Evolutionary conservation across 2,113 vertebrate species (phyloP).

Genomic region (Triplophysa siluroides): DNA sequence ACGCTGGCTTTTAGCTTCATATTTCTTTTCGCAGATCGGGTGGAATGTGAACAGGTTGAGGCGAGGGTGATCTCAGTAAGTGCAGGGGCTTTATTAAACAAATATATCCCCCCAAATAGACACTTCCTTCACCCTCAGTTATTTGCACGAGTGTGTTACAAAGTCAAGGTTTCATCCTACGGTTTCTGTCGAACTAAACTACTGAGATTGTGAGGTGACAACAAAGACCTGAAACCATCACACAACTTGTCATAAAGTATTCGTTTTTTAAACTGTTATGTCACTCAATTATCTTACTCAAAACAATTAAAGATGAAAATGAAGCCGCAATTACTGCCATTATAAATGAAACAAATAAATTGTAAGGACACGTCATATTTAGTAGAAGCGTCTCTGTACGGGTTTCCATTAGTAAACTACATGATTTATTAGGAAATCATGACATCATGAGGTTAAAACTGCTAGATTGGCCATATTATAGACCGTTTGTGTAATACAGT

Average conservation of each 20-base stretch:
- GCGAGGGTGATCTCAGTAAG: constrained; percentile 25
- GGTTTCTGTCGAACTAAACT: no score
- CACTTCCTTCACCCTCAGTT: not conserved
- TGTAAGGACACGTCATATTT: no score
- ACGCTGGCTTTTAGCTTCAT: constrained; percentile 11
- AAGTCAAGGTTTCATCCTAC: not conserved
- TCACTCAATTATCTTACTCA: no score
- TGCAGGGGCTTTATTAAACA: no score
- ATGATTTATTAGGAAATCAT: constrained; percentile 17
- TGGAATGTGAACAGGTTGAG: constrained; percentile 36
- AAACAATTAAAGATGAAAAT: no score
- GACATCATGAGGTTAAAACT: constrained; percentile 12
- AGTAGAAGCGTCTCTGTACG: not conserved
- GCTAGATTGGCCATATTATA: no score
- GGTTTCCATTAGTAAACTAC: constrained; percentile 12
- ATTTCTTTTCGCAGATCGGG: constrained; percentile 29
- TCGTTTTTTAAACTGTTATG: no score
- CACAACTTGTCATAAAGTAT: no score
- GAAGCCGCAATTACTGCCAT: no score
- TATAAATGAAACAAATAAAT: no score
- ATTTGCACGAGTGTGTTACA: constrained; percentile 7
- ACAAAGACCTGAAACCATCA: no score
- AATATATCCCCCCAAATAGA: not conserved
- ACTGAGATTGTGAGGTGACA: no score
- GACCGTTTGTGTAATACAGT: constrained; percentile 9